Evolutionary conservation across 2,797 vertebrate genomes (phyloP), one percentile per base, ranked within the genome.

Genomic region (Enteromius treurensis): DNA sequence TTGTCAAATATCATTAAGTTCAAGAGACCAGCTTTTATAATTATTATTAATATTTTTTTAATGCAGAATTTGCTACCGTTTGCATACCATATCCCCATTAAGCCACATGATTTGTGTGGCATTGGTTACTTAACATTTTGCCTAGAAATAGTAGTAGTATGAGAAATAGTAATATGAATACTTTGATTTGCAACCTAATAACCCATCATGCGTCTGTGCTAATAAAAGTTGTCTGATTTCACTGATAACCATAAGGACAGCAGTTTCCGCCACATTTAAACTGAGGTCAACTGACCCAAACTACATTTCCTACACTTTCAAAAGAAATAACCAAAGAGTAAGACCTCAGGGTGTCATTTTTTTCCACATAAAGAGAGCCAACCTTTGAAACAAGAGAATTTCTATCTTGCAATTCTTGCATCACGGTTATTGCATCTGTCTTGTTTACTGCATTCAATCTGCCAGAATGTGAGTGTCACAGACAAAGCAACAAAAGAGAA

Each of bases 401-500:
- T 80, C 67, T 55, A 67, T 82, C 79, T 51, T 76, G 82, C 82
- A 89, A 76, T 60, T 81, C 84, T 89, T 89, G 85, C 88, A 86
- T 89, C 88, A 89, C 74, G 34, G 60, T 70, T 82, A 80, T 58
- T 82, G 71, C 60, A 77, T 77, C 80, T 64, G 47, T 70, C 77
- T 77, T 84, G 85, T 84, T 84, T 84, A 71, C 34, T 47, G 65
- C 64, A 85, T 80, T 77, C 47, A 14, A 23, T 53, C 45, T 81
- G 77, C 65, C 76, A 85, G 29, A 29, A 45, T 51, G 42, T 19
- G 23, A 42, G 29, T 78, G 60, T 82, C 78, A 70, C 40, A 40
- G 51, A 81, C 53, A 74, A 81, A 78, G 51, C 71, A 71, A 37
- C 51, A 84, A 82, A 86, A 60, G 17, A 47, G 53, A 87, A 79